These are phyloP conservation scores for Podargus strigoides DNA, from an alignment of 2,797 vertebrate species.

Conservation along the genomic window DNA sequence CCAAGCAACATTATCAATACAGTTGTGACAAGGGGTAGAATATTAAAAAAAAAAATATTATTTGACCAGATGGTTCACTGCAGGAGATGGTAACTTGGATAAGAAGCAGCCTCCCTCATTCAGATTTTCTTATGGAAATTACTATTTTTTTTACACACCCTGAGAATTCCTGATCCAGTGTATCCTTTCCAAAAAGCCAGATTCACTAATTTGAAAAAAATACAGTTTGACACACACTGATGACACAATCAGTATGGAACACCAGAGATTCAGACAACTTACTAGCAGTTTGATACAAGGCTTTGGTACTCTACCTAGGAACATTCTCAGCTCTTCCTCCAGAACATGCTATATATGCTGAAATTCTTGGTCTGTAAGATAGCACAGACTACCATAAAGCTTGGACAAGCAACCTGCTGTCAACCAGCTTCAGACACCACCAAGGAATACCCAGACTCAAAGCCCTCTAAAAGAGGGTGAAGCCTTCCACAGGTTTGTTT, in stretches of 20 bases:
- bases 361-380: neutral
- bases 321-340: neutral
- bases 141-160: neutral
- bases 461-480: neutral
- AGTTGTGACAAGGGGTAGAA: neutral
- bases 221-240: neutral
- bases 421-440: neutral
- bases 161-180: neutral
- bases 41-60: neutral
- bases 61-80: neutral
- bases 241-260: neutral
- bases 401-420: neutral
- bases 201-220: neutral
- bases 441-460: neutral
- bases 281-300: neutral
- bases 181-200: neutral
- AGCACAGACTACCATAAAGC: neutral
- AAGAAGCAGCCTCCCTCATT: neutral
- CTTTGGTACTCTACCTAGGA: neutral
- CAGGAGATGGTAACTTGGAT: neutral
- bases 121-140: neutral
- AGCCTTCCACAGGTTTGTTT: neutral
- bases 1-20: neutral
- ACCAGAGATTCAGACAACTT: neutral
- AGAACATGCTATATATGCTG: rapidly evolving